These are phyloP conservation scores for Scleropages formosus DNA, from an alignment of 2,797 vertebrate genomes.

Conservation along the genomic window DNA sequence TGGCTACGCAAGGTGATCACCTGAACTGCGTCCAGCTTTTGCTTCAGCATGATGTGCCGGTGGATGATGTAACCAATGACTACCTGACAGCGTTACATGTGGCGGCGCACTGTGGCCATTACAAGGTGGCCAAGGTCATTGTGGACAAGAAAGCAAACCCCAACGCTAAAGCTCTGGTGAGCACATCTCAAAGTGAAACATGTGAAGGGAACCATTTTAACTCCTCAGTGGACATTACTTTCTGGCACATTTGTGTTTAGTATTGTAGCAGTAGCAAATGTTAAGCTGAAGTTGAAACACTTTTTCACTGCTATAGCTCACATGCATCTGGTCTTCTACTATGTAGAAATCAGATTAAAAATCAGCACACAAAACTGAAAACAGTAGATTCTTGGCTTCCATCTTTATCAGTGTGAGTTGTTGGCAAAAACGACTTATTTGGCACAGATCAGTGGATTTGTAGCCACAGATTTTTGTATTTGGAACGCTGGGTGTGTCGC, in stretches of 20 bases:
- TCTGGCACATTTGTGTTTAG: background rate
- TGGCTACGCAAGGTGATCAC: conserved; percentile 97
- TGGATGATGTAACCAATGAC: conserved; percentile 95
- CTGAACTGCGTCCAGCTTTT: conserved; percentile 95
- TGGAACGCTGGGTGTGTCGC: conserved; percentile 66
- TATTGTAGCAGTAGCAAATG: too few relatives aligned
- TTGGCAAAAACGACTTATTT: conserved; percentile 16
- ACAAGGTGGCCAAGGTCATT: conserved; percentile 97
- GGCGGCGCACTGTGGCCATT: conserved; percentile 94
- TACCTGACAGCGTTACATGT: conserved; percentile 94
- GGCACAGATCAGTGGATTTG: conserved; percentile 43
- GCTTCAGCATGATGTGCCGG: conserved; percentile 91
- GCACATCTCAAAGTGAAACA: background rate
- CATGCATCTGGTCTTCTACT: too few relatives aligned
- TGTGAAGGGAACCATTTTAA: background rate
- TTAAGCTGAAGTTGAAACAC: too few relatives aligned
- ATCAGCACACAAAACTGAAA: too few relatives aligned
- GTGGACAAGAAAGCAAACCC: conserved; percentile 97
- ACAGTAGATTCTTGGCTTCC: too few relatives aligned
- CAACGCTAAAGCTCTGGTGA: conserved; percentile 96
- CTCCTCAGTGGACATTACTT: background rate
- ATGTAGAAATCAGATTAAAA: too few relatives aligned
- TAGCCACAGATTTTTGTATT: conserved; percentile 56
- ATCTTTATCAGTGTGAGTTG: conserved; percentile 6
- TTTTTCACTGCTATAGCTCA: too few relatives aligned